A percentile compares a stretch with the other conserved stretches of the same genome.
Evolutionary conservation across 2,797 vertebrate genomes (phyloP).

Genomic region (Muscicapa striata): DNA sequence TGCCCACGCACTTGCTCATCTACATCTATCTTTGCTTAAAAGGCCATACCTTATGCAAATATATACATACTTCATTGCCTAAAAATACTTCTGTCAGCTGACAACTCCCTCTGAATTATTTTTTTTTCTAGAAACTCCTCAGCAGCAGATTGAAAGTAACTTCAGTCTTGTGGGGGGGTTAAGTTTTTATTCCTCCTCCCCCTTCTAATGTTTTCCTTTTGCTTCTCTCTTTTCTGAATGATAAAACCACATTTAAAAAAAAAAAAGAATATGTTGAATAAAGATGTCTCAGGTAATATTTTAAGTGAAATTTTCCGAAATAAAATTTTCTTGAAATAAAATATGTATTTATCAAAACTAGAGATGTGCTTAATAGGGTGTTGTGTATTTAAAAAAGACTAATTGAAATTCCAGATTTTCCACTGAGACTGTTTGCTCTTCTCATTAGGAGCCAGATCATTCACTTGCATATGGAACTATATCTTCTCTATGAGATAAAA

Average conservation of each 20-base stretch:
- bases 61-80: conserved; percentile 15
- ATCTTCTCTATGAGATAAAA: not conserved
- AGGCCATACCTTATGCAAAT: conserved; percentile 35
- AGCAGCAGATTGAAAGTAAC: not conserved
- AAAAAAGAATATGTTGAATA: not conserved
- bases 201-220: not conserved
- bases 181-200: not conserved
- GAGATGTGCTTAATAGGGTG: not conserved
- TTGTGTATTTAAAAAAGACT: not conserved
- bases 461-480: not conserved
- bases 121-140: not conserved
- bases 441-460: not conserved
- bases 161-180: not conserved
- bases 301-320: not conserved
- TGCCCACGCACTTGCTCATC: not conserved
- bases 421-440: not conserved
- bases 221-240: not conserved
- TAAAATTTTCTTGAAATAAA: not conserved
- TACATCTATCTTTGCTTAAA: conserved; percentile 34
- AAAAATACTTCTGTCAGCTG: conserved; percentile 46
- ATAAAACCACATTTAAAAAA: not conserved
- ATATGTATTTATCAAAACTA: not conserved
- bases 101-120: not conserved
- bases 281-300: not conserved
- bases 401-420: not conserved